These are phyloP conservation scores for Crocallis elinguaria DNA, from an alignment of 2,888 invertebrate genomes.

Conservation along the genomic window DNA sequence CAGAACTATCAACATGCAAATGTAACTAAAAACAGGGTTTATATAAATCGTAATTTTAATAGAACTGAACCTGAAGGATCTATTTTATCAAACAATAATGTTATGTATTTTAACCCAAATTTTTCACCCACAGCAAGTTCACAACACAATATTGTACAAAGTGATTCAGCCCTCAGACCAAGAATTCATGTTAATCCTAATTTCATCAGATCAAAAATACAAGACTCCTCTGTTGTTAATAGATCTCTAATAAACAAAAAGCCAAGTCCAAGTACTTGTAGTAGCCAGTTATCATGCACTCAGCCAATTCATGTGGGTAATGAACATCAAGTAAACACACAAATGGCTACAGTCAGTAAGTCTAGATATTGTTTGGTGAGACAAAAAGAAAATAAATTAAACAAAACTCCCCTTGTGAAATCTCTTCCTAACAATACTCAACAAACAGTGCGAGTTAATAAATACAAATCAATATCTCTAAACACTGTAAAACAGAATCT, in stretches of 20 bases:
- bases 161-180: constrained; percentile 35
- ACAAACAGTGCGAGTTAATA: constrained; percentile 63
- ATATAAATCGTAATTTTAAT: constrained; percentile 76
- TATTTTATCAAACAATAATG: constrained; percentile 19
- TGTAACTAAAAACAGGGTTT: constrained; percentile 56
- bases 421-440: constrained; percentile 8
- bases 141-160: constrained; percentile 6
- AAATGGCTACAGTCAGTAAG: constrained; percentile 31
- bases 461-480: constrained; percentile 69
- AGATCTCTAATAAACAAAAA: neutral
- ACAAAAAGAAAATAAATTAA: constrained; percentile 41
- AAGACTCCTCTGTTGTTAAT: neutral
- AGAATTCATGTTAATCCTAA: constrained; percentile 81
- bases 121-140: constrained; percentile 42
- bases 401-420: constrained; percentile 11
- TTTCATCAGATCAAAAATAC: constrained; percentile 51
- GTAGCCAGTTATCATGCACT: constrained; percentile 15
- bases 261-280: constrained; percentile 24
- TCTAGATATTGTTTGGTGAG: constrained; percentile 66
- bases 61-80: constrained; percentile 31
- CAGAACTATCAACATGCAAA: constrained; percentile 32
- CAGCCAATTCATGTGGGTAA: constrained; percentile 2
- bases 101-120: constrained; percentile 66
- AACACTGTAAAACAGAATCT: constrained; percentile 56
- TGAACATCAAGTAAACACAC: neutral